phyloP scores from a whole-genome alignment of 2,888 invertebrate species.

The Scaptomyza flava region DNA sequence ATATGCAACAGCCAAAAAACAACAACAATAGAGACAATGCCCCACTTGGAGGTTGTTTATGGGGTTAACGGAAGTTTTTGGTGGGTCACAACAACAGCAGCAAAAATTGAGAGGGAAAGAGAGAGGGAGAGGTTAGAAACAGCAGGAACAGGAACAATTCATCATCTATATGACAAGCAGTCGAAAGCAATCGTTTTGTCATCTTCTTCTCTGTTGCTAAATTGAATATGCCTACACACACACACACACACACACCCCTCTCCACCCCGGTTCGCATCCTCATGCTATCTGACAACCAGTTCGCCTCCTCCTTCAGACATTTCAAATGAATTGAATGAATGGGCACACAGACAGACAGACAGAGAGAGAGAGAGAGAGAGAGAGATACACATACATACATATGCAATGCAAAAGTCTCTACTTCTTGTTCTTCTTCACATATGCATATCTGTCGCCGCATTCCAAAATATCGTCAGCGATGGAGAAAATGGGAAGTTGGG shows the following conservation, averaged over 20 bases:
- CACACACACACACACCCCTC: not conserved
- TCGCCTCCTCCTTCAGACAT: slow-evolving; percentile 29
- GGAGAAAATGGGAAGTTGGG: not conserved
- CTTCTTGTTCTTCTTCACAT: slow-evolving; percentile 49
- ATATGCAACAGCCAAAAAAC: slow-evolving; percentile 64
- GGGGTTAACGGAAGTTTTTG: slow-evolving; percentile 32
- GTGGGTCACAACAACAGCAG: slow-evolving; percentile 5
- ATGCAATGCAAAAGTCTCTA: slow-evolving; percentile 29
- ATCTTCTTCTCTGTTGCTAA: slow-evolving; percentile 83
- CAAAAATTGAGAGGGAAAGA: not conserved
- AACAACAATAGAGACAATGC: slow-evolving; percentile 39
- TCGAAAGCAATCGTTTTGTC: slow-evolving; percentile 84
- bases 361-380: not conserved
- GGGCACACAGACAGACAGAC: slow-evolving; percentile 48
- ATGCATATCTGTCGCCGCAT: slow-evolving; percentile 77
- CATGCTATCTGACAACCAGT: slow-evolving; percentile 4
- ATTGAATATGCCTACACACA: slow-evolving; percentile 80
- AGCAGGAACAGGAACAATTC: slow-evolving; percentile 77
- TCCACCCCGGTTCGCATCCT: not conserved
- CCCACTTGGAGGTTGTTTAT: slow-evolving; percentile 18
- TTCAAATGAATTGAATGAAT: slow-evolving; percentile 74
- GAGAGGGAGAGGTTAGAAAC: not conserved
- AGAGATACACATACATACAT: not conserved
- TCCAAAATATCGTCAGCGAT: slow-evolving; percentile 65
- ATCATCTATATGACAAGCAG: slow-evolving; percentile 81